Evolutionary conservation across 2,113 vertebrate genomes (phyloP).

Genomic region (Ancistrus triradiatus): DNA sequence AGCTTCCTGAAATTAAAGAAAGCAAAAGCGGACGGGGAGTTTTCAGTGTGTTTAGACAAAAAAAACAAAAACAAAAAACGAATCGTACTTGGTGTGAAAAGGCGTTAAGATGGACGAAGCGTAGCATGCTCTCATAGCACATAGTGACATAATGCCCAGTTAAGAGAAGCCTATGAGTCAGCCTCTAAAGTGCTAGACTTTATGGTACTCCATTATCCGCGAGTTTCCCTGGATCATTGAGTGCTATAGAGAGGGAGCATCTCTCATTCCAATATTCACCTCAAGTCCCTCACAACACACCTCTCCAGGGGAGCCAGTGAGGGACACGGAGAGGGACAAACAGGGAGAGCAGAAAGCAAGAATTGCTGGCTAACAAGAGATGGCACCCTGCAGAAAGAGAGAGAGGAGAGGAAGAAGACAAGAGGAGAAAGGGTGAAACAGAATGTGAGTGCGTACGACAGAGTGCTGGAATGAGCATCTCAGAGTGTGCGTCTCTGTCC

Average conservation of each 20-base stretch:
- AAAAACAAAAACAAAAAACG: no score
- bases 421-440: background rate
- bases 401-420: background rate
- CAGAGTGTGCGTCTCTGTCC: no score
- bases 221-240: background rate
- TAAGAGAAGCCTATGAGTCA: background rate
- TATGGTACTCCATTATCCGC: background rate
- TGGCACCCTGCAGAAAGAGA: background rate
- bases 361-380: background rate
- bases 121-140: background rate
- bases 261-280: background rate
- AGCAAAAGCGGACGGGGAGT: no score
- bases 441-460: conserved; percentile 11
- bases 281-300: background rate
- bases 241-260: background rate
- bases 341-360: background rate
- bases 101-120: background rate
- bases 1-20: no score
- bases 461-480: conserved; percentile 5
- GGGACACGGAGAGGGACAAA: background rate
- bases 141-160: conserved; percentile 2
- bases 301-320: background rate
- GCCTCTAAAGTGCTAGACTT: background rate
- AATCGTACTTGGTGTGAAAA: no score
- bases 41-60: no score